These are phyloP conservation scores for Mesochorus sp. DNA, from an alignment of 2,888 invertebrate genomes.

Conservation along the genomic window DNA sequence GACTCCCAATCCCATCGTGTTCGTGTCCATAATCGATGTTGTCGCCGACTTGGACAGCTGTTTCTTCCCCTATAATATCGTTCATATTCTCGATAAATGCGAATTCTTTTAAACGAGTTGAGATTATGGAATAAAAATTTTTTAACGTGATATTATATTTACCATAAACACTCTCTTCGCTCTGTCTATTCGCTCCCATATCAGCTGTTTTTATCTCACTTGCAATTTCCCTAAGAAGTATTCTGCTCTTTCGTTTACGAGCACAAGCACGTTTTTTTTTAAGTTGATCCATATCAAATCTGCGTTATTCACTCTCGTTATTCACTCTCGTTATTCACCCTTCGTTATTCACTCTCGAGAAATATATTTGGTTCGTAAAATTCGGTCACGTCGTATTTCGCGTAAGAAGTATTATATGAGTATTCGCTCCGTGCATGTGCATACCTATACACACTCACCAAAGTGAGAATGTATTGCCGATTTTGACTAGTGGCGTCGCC, in stretches of 20 bases:
- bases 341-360: conserved; percentile 3
- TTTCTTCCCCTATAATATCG: neutral
- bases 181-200: neutral
- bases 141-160: conserved; percentile 5
- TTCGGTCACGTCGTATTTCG: conserved; percentile 7
- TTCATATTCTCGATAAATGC: conserved; percentile 2
- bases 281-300: conserved; percentile 8
- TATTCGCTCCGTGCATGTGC: too few relatives aligned
- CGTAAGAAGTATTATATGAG: conserved; percentile 1
- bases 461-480: too few relatives aligned
- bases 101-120: neutral
- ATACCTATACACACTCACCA: too few relatives aligned
- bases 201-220: neutral
- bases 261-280: conserved; percentile 6
- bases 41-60: conserved; percentile 1
- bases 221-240: neutral
- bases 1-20: neutral
- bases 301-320: neutral
- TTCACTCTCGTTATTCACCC: too few relatives aligned
- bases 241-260: conserved; percentile 1
- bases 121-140: conserved; percentile 1
- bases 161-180: neutral
- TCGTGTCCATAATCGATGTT: neutral
- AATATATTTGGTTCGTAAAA: conserved; percentile 2
- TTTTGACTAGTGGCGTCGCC: too few relatives aligned